These are phyloP conservation scores for Drosophila nr. perissopoda DNA, from an alignment of 2,888 invertebrate genomes.

Conservation along the genomic window DNA sequence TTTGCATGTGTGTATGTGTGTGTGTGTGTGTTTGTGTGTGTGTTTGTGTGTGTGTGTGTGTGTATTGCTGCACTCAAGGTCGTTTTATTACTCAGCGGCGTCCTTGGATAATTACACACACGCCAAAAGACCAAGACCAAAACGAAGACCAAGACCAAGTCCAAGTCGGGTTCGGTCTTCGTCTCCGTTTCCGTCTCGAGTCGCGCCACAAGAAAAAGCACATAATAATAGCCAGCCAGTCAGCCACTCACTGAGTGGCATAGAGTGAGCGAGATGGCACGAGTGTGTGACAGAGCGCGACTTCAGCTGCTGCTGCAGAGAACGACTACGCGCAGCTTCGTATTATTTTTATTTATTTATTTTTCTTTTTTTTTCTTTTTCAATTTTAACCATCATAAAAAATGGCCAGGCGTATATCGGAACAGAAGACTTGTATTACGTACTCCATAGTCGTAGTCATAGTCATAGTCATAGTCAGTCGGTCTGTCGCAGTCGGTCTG, in stretches of 20 bases:
- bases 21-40: not conserved
- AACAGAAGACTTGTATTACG: slow-evolving; percentile 20
- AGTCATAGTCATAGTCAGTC: slow-evolving; percentile 21
- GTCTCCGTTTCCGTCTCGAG: slow-evolving; percentile 13
- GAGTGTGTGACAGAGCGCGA: slow-evolving; percentile 11
- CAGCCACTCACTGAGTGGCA: slow-evolving; percentile 6
- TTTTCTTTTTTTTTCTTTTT: slow-evolving; percentile 29
- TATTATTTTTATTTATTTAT: slow-evolving; percentile 28
- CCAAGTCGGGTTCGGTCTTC: slow-evolving; percentile 23
- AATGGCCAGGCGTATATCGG: slow-evolving; percentile 52
- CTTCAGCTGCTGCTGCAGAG: slow-evolving; percentile 48
- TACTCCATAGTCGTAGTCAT: slow-evolving; percentile 24
- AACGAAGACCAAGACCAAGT: slow-evolving; percentile 44
- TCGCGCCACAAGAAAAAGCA: slow-evolving; percentile 61
- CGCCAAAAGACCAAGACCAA: slow-evolving; percentile 65
- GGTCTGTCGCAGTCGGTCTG: slow-evolving; percentile 56
- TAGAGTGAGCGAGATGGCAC: slow-evolving; percentile 14
- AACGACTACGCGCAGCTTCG: slow-evolving; percentile 33
- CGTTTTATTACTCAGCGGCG: slow-evolving; percentile 81
- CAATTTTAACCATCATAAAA: slow-evolving; percentile 76
- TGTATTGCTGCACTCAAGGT: slow-evolving; percentile 77
- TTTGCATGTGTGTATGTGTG: slow-evolving; percentile 18
- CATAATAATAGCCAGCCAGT: slow-evolving; percentile 60
- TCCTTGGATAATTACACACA: slow-evolving; percentile 83
- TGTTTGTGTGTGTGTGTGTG: slow-evolving; percentile 26